Conservation (phyloP, 2,888 invertebrate species). For the Drosophila mercatorum region DNA sequence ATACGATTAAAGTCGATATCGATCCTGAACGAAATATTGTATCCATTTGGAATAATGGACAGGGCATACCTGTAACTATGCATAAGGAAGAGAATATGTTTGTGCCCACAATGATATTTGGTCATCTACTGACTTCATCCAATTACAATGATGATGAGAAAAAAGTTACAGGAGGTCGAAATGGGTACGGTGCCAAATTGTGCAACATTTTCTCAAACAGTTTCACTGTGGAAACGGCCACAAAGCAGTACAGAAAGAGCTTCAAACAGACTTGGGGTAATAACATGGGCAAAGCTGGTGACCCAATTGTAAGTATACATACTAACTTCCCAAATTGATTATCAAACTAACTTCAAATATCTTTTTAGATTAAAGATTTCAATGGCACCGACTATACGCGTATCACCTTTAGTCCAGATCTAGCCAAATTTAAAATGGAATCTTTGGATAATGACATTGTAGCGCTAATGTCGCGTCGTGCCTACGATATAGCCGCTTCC, state of each 20-base stretch:
- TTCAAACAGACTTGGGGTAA: conserved; percentile 98
- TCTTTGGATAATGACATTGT: conserved; percentile 96
- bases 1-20: conserved; percentile 95
- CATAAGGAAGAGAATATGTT: conserved; percentile 99
- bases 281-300: conserved; percentile 97
- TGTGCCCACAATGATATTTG: conserved; percentile 99
- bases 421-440: conserved; percentile 98
- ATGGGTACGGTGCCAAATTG: conserved; percentile 99
- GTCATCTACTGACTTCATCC: conserved; percentile 98
- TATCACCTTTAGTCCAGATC: conserved; percentile 97
- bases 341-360: background rate
- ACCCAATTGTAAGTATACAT: conserved; percentile 87
- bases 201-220: conserved; percentile 99
- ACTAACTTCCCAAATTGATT: background rate
- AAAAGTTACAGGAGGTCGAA: conserved; percentile 98
- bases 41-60: conserved; percentile 98
- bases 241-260: conserved; percentile 92
- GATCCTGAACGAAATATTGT: conserved; percentile 94
- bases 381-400: conserved; percentile 92
- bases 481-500: conserved; percentile 98
- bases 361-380: conserved; percentile 87
- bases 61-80: conserved; percentile 96
- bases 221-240: conserved; percentile 97
- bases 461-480: conserved; percentile 95
- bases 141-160: conserved; percentile 99